phyloP scores from a whole-genome alignment of 2,797 vertebrate genomes.

The Sus cebifrons region DNA sequence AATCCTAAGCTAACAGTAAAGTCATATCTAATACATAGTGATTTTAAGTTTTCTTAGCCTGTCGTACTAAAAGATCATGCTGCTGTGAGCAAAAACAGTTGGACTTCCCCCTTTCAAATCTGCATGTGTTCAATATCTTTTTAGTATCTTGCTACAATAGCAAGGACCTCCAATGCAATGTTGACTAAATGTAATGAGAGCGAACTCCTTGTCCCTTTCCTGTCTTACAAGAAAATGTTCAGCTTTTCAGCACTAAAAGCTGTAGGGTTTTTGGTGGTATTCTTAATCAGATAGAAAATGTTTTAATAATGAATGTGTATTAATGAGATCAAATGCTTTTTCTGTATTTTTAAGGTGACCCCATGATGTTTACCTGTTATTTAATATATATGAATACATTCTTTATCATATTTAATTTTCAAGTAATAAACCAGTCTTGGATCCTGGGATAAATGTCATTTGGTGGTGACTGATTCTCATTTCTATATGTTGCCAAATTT shows the following conservation, averaged over 20 bases:
- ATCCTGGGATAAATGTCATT: neutral
- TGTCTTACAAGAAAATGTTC: neutral
- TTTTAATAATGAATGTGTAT: neutral
- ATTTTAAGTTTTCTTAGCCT: neutral
- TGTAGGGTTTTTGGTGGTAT: neutral
- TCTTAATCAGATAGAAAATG: neutral
- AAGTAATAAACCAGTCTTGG: neutral
- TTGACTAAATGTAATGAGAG: neutral
- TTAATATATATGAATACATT: neutral
- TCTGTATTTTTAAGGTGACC: neutral
- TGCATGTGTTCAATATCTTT: neutral
- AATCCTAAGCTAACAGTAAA: neutral
- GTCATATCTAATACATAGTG: neutral
- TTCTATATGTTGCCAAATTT: neutral
- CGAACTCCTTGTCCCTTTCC: neutral
- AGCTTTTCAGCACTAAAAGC: neutral
- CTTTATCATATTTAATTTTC: neutral
- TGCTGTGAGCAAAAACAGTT: conserved; percentile 3
- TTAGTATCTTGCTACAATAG: neutral
- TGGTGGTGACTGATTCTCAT: neutral
- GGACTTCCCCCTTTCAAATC: neutral
- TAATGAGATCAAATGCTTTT: neutral
- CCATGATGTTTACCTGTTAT: neutral
- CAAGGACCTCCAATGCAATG: neutral
- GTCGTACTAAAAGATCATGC: neutral